Evolutionary conservation across 1,140 invertebrate genomes (phyloP), one percentile per base, ranked within the genome.

Genomic region (Battus philenor): DNA sequence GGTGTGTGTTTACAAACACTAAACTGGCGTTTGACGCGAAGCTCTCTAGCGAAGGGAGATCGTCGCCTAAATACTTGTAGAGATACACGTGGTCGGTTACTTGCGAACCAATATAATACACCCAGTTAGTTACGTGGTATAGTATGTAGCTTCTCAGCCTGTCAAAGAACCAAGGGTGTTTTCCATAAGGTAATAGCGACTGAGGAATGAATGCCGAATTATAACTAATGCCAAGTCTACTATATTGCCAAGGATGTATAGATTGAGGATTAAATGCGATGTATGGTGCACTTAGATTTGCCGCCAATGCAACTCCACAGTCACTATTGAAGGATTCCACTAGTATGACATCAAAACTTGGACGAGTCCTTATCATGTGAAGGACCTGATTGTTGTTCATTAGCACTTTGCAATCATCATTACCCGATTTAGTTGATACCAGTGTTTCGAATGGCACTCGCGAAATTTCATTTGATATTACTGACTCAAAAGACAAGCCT

Each of bases 291-390:
- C 87, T 77, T 11, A 91, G 84, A 57, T 87, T 87, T 56, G 88
- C 75, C 9, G 87, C 85, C 43, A 92, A 75, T 1, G 85, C 87
- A 2, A 90, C 52, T 39, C 88, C 86, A 52, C 91, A 92, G 51
- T 92, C 89, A 38, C 88, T 90, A 51, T 90, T 88, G 61, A 91
- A 91, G 16, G 83, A 86, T 55, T 91, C 90, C 1, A 87, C 86
- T 2, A 92, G 45, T 27, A 92, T 84, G 6, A 92, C 54, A 54
- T 92, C 90, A 50, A 87, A 92, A 27, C 75, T 76, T 24, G 87
- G 77, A 36, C 65, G 70, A 34, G 62, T 68, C 20, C 75, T 76
- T 13, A 90, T 55, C 20, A 91, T 65, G 24, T 87, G 55, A 16
- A 87, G 65, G 1, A 91, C 72, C 3, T 80, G 61, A 7, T 81